These are phyloP conservation scores for Drosophila pandora DNA, from an alignment of 1,140 invertebrate genomes.

Conservation along the genomic window DNA sequence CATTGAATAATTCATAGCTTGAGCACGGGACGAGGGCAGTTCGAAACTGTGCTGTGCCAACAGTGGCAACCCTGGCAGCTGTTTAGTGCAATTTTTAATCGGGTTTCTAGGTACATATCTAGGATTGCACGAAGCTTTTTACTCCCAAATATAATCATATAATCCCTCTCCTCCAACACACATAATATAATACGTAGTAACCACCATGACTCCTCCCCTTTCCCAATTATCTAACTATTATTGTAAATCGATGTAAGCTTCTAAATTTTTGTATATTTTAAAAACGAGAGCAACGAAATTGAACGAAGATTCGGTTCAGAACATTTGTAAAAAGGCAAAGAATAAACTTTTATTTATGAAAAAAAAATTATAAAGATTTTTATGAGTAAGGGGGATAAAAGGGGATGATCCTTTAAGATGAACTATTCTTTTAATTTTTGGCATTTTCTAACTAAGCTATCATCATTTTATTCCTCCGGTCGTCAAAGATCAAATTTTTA, in stretches of 20 bases:
- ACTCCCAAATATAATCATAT: constrained; percentile 1
- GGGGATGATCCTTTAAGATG: too few relatives aligned
- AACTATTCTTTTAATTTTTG: too few relatives aligned
- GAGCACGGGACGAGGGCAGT: constrained; percentile 49
- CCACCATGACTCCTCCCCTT: constrained; percentile 18
- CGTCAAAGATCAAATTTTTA: background rate
- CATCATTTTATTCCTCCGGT: too few relatives aligned
- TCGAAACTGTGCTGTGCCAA: constrained; percentile 69
- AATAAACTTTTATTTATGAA: constrained; percentile 47
- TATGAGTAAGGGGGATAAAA: too few relatives aligned
- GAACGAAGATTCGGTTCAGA: constrained; percentile 22
- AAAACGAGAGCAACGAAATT: constrained; percentile 24
- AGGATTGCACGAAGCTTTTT: constrained; percentile 31
- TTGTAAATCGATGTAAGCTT: constrained; percentile 36
- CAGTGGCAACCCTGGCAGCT: constrained; percentile 30
- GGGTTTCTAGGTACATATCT: constrained; percentile 8
- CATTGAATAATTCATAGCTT: constrained; percentile 50
- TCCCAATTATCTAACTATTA: constrained; percentile 13
- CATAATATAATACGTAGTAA: constrained; percentile 9
- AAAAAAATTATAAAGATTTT: background rate
- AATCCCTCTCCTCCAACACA: background rate
- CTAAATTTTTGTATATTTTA: constrained; percentile 4
- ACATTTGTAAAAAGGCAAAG: constrained; percentile 49
- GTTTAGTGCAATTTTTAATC: constrained; percentile 51
- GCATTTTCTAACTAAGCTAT: background rate